Evolutionary conservation across 2,797 vertebrate genomes (phyloP).

Genomic region (Pseudochirops cupreus): DNA sequence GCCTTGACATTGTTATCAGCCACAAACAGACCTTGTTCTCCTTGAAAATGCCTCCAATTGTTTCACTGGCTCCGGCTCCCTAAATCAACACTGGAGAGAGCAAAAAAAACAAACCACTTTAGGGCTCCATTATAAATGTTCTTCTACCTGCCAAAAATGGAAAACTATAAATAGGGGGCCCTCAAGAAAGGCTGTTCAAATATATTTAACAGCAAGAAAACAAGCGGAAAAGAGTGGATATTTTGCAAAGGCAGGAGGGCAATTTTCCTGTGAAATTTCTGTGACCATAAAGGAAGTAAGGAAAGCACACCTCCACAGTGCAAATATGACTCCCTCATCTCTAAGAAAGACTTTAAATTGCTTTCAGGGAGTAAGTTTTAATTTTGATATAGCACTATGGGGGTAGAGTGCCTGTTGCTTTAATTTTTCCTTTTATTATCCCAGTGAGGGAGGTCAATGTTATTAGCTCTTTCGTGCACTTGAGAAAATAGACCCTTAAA

Average conservation of each 20-base stretch:
- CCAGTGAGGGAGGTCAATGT: not conserved
- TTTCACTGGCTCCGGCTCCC: constrained; percentile 71
- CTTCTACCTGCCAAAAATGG: constrained; percentile 81
- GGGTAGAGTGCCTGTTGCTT: constrained; percentile 3
- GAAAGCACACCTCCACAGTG: constrained; percentile 25
- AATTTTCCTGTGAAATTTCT: constrained; percentile 54
- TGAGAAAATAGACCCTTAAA: constrained; percentile 12
- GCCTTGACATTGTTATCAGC: constrained; percentile 78
- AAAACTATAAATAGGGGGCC: constrained; percentile 77
- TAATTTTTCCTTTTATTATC: not conserved
- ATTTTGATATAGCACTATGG: not conserved
- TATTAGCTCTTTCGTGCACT: constrained; percentile 8
- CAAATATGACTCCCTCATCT: constrained; percentile 10
- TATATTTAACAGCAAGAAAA: constrained; percentile 77
- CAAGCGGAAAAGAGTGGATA: constrained; percentile 77
- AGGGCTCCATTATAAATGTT: constrained; percentile 66
- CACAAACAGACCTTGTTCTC: constrained; percentile 73
- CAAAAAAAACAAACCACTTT: constrained; percentile 81
- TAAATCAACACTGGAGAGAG: constrained; percentile 78
- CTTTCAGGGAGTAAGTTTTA: constrained; percentile 8
- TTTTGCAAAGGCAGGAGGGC: constrained; percentile 66
- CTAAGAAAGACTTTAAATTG: not conserved
- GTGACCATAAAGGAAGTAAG: constrained; percentile 40
- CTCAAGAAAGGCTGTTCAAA: constrained; percentile 65
- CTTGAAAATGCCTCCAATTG: constrained; percentile 81